phyloP scores from a whole-genome alignment of 2,797 vertebrate genomes.

The Diglossa cyanea region DNA sequence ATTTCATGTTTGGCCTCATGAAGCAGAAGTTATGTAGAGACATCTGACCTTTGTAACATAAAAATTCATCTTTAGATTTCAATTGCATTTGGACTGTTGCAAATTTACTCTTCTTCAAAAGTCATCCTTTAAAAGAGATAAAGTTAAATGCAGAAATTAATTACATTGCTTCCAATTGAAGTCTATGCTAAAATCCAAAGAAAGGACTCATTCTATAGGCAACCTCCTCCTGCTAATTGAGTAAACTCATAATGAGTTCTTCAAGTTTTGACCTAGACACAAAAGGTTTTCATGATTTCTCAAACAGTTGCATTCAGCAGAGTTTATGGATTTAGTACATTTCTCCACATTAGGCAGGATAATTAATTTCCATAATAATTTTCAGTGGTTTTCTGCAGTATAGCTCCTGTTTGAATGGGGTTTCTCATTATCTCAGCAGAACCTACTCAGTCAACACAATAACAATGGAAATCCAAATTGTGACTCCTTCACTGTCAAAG shows the following conservation, averaged over 20 bases:
- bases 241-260: not conserved
- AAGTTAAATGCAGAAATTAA: not conserved
- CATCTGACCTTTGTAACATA: not conserved
- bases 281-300: not conserved
- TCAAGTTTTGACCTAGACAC: not conserved
- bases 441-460: rapidly evolving
- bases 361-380: not conserved
- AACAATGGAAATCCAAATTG: not conserved
- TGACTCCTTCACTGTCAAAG: not conserved
- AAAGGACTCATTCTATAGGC: not conserved
- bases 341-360: not conserved
- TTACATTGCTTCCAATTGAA: not conserved
- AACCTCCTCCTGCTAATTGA: not conserved
- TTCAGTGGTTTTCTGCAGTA: not conserved
- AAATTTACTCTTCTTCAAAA: not conserved
- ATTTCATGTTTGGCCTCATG: not conserved
- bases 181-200: not conserved
- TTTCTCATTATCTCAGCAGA: not conserved
- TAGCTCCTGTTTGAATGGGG: not conserved
- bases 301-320: not conserved
- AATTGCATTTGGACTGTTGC: not conserved
- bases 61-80: not conserved
- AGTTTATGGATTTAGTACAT: not conserved
- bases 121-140: not conserved
- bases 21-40: not conserved